These are phyloP conservation scores for Seira musarum DNA, from an alignment of 2,888 invertebrate genomes.

Conservation along the genomic window DNA sequence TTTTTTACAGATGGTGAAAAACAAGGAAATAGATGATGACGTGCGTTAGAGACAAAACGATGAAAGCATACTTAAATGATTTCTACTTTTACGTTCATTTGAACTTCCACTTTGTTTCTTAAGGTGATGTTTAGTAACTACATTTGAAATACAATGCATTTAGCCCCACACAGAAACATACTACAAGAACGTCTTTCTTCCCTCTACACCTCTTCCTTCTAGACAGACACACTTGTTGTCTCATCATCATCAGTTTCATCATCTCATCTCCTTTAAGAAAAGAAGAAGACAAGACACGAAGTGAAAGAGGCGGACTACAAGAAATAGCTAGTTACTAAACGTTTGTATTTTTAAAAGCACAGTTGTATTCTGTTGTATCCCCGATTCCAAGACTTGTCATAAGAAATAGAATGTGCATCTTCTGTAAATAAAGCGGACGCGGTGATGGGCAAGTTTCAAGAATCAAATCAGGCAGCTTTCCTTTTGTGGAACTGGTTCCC, in stretches of 20 bases:
- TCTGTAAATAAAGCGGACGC: neutral
- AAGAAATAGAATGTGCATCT: neutral
- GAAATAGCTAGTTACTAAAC: too few relatives aligned
- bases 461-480: neutral
- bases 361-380: too few relatives aligned
- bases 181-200: neutral
- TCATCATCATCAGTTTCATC: slow-evolving; percentile 27
- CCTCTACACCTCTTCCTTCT: neutral
- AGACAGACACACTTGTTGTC: slow-evolving; percentile 23
- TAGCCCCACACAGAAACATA: slow-evolving; percentile 24
- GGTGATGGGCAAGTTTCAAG: neutral
- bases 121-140: neutral
- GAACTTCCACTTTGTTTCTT: neutral
- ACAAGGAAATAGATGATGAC: slow-evolving; percentile 27
- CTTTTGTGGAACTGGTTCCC: slow-evolving; percentile 54
- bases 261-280: slow-evolving; percentile 45
- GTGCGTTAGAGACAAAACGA: slow-evolving; percentile 22
- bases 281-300: slow-evolving; percentile 40
- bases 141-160: slow-evolving; percentile 5
- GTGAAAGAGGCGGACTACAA: too few relatives aligned
- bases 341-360: too few relatives aligned
- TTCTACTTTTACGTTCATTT: slow-evolving; percentile 29
- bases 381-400: neutral
- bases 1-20: slow-evolving; percentile 26
- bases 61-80: slow-evolving; percentile 40